Percentiles rank a stretch among this genome's conserved stretches.
Evolutionary conservation across 2,113 vertebrate species (phyloP).

Genomic region (Hemicordylus capensis): DNA sequence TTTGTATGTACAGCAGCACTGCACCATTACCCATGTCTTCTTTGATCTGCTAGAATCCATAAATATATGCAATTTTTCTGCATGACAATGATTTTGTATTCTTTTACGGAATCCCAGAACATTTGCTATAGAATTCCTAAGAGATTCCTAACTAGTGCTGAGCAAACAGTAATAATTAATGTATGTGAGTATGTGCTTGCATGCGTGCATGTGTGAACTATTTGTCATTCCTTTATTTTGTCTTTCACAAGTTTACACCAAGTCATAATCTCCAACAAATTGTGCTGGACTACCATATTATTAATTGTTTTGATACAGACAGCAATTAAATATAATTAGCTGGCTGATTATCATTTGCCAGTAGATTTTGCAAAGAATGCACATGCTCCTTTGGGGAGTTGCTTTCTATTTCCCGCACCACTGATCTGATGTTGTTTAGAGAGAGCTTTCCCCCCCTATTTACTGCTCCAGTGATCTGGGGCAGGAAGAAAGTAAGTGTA

Average conservation of each 20-base stretch:
- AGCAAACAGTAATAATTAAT: not conserved
- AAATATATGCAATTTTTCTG: not conserved
- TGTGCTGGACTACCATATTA: slow-evolving; percentile 66
- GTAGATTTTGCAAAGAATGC: slow-evolving; percentile 75
- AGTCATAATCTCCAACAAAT: slow-evolving; percentile 67
- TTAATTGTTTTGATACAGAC: slow-evolving; percentile 80
- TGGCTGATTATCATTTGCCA: slow-evolving; percentile 70
- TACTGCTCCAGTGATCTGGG: slow-evolving; percentile 80
- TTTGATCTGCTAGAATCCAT: not conserved
- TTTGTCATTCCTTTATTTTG: slow-evolving; percentile 56
- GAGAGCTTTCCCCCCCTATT: slow-evolving; percentile 73
- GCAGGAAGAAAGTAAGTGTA: slow-evolving; percentile 71
- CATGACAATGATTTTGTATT: not conserved
- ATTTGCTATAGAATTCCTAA: slow-evolving; percentile 26
- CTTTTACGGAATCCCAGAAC: not conserved
- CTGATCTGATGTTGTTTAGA: slow-evolving; percentile 72
- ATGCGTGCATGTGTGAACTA: not conserved
- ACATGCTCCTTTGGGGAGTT: slow-evolving; percentile 74
- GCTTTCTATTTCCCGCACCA: slow-evolving; percentile 79
- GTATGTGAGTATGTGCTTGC: not conserved
- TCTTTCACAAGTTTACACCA: slow-evolving; percentile 57
- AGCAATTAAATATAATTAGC: slow-evolving; percentile 83
- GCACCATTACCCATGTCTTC: fast-evolving
- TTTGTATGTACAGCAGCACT: not conserved
- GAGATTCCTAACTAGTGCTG: fast-evolving